Conservation (phyloP, 2,888 invertebrate genomes). For the Microdon myrmicae region DNA sequence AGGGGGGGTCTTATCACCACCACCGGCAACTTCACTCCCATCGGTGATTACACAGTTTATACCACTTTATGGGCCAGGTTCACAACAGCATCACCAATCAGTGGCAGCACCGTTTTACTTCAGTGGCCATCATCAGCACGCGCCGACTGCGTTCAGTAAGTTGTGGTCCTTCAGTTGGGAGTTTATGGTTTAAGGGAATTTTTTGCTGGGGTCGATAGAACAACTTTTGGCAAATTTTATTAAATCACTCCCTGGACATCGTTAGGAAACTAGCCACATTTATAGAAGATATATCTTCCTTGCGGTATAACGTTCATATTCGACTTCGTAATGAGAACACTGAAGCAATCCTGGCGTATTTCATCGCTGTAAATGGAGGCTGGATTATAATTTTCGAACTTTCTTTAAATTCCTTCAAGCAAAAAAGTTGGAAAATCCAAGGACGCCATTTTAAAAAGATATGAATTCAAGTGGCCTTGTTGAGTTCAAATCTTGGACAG, state of each 20-base stretch:
- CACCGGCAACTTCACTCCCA: constrained; percentile 6
- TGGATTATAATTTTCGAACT: no score
- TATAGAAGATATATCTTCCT: no score
- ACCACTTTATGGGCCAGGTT: constrained; percentile 18
- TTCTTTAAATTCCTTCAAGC: no score
- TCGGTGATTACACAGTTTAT: constrained; percentile 24
- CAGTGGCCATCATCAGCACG: constrained; percentile 20
- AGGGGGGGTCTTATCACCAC: constrained; percentile 6
- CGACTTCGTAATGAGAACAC: no score
- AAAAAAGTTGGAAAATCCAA: no score
- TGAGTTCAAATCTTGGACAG: no score
- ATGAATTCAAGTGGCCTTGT: no score
- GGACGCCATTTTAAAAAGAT: no score
- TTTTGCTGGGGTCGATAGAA: neutral
- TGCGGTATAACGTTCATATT: no score
- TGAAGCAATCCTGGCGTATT: no score
- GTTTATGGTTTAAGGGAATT: neutral
- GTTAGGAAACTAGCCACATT: no score
- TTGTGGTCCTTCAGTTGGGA: neutral
- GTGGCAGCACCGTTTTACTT: constrained; percentile 7
- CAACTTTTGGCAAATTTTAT: neutral
- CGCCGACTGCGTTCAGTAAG: constrained; percentile 25
- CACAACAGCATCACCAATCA: constrained; percentile 18
- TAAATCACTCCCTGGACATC: neutral
- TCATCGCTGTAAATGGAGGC: no score